Percentiles rank a stretch among this genome's conserved stretches.
Evolutionary conservation across 2,797 vertebrate genomes (phyloP).

Genomic region (Orientallactaga sibirica): DNA sequence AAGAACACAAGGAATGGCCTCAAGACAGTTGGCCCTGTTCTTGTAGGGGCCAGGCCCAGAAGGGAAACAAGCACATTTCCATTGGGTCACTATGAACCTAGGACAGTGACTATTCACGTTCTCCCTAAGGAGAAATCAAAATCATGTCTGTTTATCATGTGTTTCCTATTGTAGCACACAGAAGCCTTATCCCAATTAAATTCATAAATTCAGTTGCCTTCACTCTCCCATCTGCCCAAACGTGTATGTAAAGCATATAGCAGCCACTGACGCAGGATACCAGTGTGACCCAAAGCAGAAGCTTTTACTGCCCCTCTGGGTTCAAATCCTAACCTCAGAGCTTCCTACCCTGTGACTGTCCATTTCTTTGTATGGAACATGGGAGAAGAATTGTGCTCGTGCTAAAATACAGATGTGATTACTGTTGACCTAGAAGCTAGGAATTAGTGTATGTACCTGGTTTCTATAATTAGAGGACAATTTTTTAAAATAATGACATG

Average conservation of each 20-base stretch:
- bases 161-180: not conserved
- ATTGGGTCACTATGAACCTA: not conserved
- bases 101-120: not conserved
- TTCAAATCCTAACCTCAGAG: conserved; percentile 11
- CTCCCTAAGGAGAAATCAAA: not conserved
- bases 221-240: not conserved
- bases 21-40: not conserved
- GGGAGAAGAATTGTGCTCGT: not conserved
- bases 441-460: not conserved
- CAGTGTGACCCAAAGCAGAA: not conserved
- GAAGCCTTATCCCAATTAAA: not conserved
- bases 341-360: not conserved
- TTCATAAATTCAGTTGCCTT: not conserved
- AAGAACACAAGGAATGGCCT: not conserved
- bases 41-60: not conserved
- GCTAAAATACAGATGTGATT: not conserved
- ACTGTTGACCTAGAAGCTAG: not conserved
- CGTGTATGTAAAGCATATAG: not conserved
- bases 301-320: not conserved
- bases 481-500: not conserved
- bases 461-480: not conserved
- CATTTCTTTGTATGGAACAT: conserved; percentile 1
- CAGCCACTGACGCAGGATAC: not conserved
- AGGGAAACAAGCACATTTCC: not conserved
- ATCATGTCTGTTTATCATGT: not conserved